Evolutionary conservation across 2,888 invertebrate genomes (phyloP).

Genomic region (Leptopilina myrica): DNA sequence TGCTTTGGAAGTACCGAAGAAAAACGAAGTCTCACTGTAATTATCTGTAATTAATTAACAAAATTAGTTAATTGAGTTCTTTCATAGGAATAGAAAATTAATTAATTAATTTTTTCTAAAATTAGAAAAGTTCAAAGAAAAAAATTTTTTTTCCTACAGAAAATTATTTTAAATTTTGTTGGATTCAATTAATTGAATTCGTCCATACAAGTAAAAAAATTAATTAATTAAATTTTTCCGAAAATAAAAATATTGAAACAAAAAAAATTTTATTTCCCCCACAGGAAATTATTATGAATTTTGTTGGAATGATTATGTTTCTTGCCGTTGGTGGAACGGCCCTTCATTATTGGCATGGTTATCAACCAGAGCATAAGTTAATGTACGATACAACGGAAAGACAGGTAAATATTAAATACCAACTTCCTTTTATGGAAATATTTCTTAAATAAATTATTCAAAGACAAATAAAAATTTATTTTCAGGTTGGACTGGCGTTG

Average conservation of each 20-base stretch:
- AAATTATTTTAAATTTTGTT: too few relatives aligned
- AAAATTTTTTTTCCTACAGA: too few relatives aligned
- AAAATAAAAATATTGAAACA: too few relatives aligned
- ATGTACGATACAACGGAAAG: constrained; percentile 85
- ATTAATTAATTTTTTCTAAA: constrained; percentile 20
- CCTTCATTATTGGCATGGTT: constrained; percentile 93
- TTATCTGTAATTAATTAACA: constrained; percentile 51
- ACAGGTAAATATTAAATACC: constrained; percentile 77
- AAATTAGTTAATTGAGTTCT: constrained; percentile 21
- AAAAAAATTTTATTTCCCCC: constrained; percentile 58
- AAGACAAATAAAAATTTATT: constrained; percentile 55
- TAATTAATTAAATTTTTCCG: too few relatives aligned
- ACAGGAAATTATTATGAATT: constrained; percentile 93
- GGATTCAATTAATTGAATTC: too few relatives aligned
- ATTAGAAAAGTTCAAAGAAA: neutral
- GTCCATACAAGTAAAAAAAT: too few relatives aligned
- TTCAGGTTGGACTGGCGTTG: constrained; percentile 86
- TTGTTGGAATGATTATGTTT: constrained; percentile 90
- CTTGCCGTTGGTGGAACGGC: constrained; percentile 91
- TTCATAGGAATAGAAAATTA: constrained; percentile 5
- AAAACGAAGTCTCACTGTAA: constrained; percentile 82
- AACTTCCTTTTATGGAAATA: neutral
- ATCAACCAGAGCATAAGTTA: constrained; percentile 88
- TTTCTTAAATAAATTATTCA: neutral
- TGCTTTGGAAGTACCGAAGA: constrained; percentile 88